Conservation (phyloP, 2,888 invertebrate genomes). For the Cantharis rufa region DNA sequence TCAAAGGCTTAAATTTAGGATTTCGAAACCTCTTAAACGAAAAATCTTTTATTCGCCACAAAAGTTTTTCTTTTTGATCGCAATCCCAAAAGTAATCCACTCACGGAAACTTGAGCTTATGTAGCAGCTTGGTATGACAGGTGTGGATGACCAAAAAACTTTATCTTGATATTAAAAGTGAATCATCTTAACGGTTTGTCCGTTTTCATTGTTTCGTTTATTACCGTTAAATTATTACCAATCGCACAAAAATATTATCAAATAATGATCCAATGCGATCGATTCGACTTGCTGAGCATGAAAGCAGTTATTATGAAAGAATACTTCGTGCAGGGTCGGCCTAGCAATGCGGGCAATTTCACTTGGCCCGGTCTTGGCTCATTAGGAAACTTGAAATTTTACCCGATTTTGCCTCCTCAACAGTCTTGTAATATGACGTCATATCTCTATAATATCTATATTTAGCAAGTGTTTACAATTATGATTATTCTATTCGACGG, state of each 20-base stretch:
- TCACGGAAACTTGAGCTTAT: background rate
- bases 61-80: background rate
- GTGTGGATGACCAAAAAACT: conserved; percentile 11
- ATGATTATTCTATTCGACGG: no score
- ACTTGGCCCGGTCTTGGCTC: no score
- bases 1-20: background rate
- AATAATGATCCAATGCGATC: background rate
- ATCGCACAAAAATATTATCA: background rate
- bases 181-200: conserved; percentile 3
- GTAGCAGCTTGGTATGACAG: conserved; percentile 10
- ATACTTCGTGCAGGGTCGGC: background rate
- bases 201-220: background rate
- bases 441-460: no score
- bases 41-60: background rate
- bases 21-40: background rate
- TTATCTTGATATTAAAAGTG: conserved; percentile 2
- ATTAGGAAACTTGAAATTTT: no score
- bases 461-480: no score
- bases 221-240: background rate
- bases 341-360: background rate
- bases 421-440: no score
- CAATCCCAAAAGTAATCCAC: background rate
- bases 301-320: background rate
- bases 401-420: no score
- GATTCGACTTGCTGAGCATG: background rate